phyloP scores from a whole-genome alignment of 2,797 vertebrate genomes.

The Acridotheres tristis region DNA sequence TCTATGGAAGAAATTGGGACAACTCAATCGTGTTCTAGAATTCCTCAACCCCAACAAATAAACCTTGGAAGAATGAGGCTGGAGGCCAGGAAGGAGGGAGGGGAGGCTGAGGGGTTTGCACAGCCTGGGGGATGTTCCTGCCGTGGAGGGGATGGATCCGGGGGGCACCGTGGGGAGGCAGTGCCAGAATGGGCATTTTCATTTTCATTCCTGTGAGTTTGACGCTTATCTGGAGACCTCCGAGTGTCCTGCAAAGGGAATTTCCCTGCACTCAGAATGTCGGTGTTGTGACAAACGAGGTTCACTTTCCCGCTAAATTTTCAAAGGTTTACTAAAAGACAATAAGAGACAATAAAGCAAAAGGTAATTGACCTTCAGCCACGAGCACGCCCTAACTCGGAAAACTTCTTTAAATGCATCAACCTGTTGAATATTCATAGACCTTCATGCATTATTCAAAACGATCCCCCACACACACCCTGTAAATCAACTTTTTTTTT shows the following conservation, averaged over 20 bases:
- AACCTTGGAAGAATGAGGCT: neutral
- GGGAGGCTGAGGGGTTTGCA: neutral
- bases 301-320: no score
- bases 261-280: neutral
- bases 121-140: neutral
- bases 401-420: no score
- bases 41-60: neutral
- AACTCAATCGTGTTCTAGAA: neutral
- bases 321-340: no score
- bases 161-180: neutral
- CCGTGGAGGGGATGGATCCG: fast-evolving
- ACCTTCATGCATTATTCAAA: no score
- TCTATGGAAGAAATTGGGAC: neutral
- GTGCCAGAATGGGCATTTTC: neutral
- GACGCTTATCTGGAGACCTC: neutral
- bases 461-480: no score
- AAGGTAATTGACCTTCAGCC: no score
- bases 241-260: neutral
- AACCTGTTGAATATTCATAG: no score
- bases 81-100: neutral
- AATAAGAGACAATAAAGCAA: no score
- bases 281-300: no score
- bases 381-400: no score
- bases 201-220: fast-evolving
- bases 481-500: no score